Evolutionary conservation across 2,113 vertebrate species (phyloP), one percentile per base, ranked within the genome.

Genomic region (Oreocharis arfaki): DNA sequence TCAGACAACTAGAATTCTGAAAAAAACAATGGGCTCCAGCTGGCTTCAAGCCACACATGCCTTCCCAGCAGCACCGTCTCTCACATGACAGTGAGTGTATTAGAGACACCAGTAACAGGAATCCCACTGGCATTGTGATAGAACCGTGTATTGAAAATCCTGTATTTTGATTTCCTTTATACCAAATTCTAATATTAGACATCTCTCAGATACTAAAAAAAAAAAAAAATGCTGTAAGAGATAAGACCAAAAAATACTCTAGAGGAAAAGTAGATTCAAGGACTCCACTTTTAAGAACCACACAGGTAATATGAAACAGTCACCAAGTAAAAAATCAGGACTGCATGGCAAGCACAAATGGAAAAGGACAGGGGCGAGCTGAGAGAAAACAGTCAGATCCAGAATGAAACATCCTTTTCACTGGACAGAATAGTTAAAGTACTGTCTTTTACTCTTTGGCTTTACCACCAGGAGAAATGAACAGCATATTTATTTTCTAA

Each of bases 21-120:
- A 68, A 35, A 23, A 19, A 76, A 33, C 42, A 82, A 55, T 1
- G 3, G 77, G 42, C 28, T 84, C 1, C 1, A 76, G 39, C 19
- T 69, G 74, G 22, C 44, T 60, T 84, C 55, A 84, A 78, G 27
- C 28, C 23, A 56, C 6, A 16, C 9, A 6, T 11, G 57, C 20
- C 82, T 47, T 87, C 18, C 69, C 3, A 9, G 27, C 64, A 81
- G 41, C 7, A 5, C 24, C 0, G 0, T n/a, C n/a, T n/a, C n/a
- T n/a, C n/a, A n/a, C n/a, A n/a, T 23, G 50, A 74, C 37, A 56
- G 4, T 2, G 10, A 90, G 30, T 6, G 5, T 10, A 35, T 15
- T 30, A 49, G 16, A 93, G 46, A 86, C 18, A 69, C 6, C 2
- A 3, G 10, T 49, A 92, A 56, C 0, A 0, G n/a, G n/a, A 74